Evolutionary conservation across 1,140 invertebrate genomes (phyloP), one percentile per base, ranked within the genome.

Genomic region (Drosophila simulans): DNA sequence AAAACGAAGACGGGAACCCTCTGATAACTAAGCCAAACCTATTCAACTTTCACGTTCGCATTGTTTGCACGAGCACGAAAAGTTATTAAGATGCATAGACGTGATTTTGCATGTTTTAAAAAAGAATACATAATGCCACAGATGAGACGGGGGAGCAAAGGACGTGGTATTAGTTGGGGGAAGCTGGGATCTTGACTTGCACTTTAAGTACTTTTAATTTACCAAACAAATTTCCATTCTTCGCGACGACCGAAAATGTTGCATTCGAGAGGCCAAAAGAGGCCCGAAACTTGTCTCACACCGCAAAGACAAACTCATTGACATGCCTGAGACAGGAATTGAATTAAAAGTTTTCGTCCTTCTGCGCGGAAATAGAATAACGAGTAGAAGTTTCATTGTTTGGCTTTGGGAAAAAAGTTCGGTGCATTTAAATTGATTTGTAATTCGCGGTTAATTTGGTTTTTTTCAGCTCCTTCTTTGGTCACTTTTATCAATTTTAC

Each of bases 1-100:
- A 39, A 35, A 69, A 49, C 51, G 68, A 35, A 49, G 64, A 57
- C 51, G 65, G 52, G 27, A 70, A 42, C 52, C 60, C 57, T 60
- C 53, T 45, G 70, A 70, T 84, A 84, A 84, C 80, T 76, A 71
- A 74, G 57, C 70, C 80, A 73, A 84, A 84, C 71, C 80, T 80
- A 84, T 84, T 75, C 81, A 84, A 84, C 72, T 84, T 84, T 84
- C 81, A 84, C 81, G 81, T 84, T 84, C 80, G 76, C 81, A 84
- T 84, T 84, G 81, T 84, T 84, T 84, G 81, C 81, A 68, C 76
- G 76, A 84, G 81, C 81, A 84, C 81, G 81, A 85, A 84, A 80
- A 85, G 81, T 85, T 85, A 85, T 85, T 85, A 85, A 85, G 81
- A 85, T 85, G 73, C 81, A 77, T 80, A 85, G 81, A 85, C 81